A percentile compares a stretch with the other conserved stretches of the same genome.
phyloP scores from a whole-genome alignment of 2,888 invertebrate genomes.

The Melolontha melolontha region DNA sequence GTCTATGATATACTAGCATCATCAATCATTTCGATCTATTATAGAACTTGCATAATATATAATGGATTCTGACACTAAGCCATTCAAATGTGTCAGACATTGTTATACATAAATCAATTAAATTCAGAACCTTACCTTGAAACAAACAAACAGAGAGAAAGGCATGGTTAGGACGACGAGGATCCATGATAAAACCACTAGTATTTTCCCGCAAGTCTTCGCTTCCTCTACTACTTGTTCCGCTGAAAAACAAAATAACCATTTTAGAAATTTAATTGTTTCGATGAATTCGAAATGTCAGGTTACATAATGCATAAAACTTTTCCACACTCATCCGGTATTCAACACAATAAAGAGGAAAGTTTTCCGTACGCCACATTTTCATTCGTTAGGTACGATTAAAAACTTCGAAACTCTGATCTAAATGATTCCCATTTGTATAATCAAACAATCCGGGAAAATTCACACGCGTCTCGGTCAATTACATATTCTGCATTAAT shows the following conservation, averaged over 20 bases:
- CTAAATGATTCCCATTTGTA: no score
- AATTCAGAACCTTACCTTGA: conserved; percentile 79
- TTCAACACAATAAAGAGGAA: no score
- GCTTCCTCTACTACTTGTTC: conserved; percentile 64
- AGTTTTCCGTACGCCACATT: no score
- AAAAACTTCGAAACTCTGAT: no score
- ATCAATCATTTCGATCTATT: conserved; percentile 11
- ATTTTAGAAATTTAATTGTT: conserved; percentile 8
- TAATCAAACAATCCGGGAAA: no score
- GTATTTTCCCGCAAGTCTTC: conserved; percentile 85
- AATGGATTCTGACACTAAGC: not conserved
- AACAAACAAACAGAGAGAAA: conserved; percentile 91
- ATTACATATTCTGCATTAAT: no score
- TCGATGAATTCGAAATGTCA: not conserved
- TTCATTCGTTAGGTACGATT: not conserved
- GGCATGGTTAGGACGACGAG: conserved; percentile 89
- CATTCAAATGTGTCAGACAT: conserved; percentile 8
- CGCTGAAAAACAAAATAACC: conserved; percentile 54
- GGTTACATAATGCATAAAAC: not conserved
- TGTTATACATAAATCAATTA: conserved; percentile 16
- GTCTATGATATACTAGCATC: not conserved
- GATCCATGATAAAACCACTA: conserved; percentile 85
- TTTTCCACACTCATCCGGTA: not conserved
- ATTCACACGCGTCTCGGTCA: no score
- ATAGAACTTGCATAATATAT: not conserved